Evolutionary conservation across 2,888 invertebrate genomes (phyloP).

Genomic region (Ferrisia virgata): DNA sequence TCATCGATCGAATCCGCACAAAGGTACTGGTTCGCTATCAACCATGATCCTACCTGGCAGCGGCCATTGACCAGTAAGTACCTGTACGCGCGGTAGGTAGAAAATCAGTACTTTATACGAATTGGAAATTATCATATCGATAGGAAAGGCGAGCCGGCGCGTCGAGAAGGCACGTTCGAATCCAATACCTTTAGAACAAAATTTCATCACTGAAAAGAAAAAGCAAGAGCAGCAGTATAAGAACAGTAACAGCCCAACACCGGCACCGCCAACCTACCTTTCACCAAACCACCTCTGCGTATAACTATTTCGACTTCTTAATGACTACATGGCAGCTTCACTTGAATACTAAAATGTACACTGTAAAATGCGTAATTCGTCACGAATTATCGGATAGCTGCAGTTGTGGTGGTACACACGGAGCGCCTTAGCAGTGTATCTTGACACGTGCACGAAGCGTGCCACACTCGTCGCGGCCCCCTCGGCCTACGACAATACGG

Average conservation of each 20-base stretch:
- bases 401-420: background rate
- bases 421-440: background rate
- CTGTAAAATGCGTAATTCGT: background rate
- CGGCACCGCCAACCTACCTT: background rate
- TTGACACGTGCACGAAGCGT: constrained; percentile 28
- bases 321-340: background rate
- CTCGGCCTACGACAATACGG: background rate
- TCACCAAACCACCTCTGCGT: background rate
- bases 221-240: background rate
- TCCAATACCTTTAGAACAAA: background rate
- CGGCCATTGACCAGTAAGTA: too few species aligned
- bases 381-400: constrained; percentile 14
- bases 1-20: too few species aligned
- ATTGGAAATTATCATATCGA: background rate
- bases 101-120: background rate
- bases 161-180: background rate
- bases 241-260: too few species aligned
- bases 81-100: too few species aligned
- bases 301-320: background rate
- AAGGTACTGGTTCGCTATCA: too few species aligned
- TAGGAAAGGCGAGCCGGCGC: background rate
- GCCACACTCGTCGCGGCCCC: constrained; percentile 31
- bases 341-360: background rate
- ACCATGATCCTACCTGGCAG: too few species aligned
- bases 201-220: background rate